Evolutionary conservation across 2,888 invertebrate species (phyloP), one percentile per base, ranked within the genome.

Genomic region (Platycnemis pennipes): DNA sequence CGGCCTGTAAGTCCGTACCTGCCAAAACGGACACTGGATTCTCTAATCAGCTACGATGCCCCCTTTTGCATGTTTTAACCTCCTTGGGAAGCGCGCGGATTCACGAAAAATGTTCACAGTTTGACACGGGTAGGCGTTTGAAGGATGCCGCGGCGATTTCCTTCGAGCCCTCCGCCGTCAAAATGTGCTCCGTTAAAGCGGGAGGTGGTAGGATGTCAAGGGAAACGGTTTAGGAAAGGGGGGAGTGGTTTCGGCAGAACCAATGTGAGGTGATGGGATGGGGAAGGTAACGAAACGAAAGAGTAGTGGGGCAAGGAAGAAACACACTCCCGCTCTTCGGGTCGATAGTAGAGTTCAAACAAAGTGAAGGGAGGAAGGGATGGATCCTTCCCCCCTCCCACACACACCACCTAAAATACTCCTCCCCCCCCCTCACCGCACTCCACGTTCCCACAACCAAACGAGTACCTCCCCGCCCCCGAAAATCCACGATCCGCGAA

Each of bases 301-400:
- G 49, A 19, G 49, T 19, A 19, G 49, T 49, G 49, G 37, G 26
- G 8, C n/a, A 16, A 11, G 37, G 77, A 37, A 26, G 77, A 11
- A 77, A 37, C 13, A 11, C n/a, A 37, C 8, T 77, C 31, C 77
- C 31, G 77, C 13, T 37, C 37, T 31, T n/a, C 77, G 37, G 77
- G 77, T 77, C 77, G 77, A 77, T 77, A 77, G 77, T 13, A 13
- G 77, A 77, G 77, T 37, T 77, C 77, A 77, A 77, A 77, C 77
- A 77, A 77, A 77, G 77, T 22, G 63, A 63, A 63, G 31, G 19
- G 69, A 37, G 77, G 77, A 26, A 0, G 63, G 63, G 63, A 63
- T 3, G 49, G 13, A 1, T 13, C 77, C 4, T 16, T 37, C 13
- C 37, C 1, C 77, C 13, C 37, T 11, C 4, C 31, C 31, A 8